Conservation (phyloP, 2,888 invertebrate genomes). For the Psylliodes chrysocephalus region DNA sequence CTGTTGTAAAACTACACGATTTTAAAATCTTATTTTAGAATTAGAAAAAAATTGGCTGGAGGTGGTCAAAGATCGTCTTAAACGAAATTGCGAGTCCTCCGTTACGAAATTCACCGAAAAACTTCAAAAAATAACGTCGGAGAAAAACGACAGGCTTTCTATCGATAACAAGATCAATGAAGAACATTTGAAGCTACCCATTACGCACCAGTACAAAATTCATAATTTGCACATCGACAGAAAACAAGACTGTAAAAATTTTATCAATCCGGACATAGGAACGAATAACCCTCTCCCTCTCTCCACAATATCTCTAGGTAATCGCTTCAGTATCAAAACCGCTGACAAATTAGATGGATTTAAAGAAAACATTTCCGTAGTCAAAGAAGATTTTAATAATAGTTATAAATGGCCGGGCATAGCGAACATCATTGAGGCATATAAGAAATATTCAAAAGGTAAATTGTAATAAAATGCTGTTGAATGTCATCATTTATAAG, state of each 20-base stretch:
- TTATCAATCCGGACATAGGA: slow-evolving; percentile 6
- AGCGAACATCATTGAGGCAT: slow-evolving; percentile 66
- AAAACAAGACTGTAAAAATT: slow-evolving; percentile 23
- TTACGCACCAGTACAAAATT: slow-evolving; percentile 47
- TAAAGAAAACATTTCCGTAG: slow-evolving; percentile 35
- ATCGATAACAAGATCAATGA: slow-evolving; percentile 44
- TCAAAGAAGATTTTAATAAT: slow-evolving; percentile 29
- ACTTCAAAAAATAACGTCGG: slow-evolving; percentile 58
- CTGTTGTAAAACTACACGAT: too few species aligned
- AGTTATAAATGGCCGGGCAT: slow-evolving; percentile 65
- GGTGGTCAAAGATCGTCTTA: slow-evolving; percentile 72
- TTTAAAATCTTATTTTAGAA: slow-evolving; percentile 56
- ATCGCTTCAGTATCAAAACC: too few species aligned
- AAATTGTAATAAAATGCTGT: slow-evolving; percentile 37
- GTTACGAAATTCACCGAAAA: slow-evolving; percentile 64
- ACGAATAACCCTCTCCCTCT: slow-evolving; percentile 17
- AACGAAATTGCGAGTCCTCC: slow-evolving; percentile 66
- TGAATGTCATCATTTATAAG: too few species aligned
- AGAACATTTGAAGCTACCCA: slow-evolving; percentile 48
- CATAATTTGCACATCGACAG: slow-evolving; percentile 39
- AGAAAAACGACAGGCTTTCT: slow-evolving; percentile 62
- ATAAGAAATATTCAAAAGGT: slow-evolving; percentile 69
- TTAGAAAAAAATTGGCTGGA: slow-evolving; percentile 73
- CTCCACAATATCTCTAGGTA: slow-evolving; percentile 16
- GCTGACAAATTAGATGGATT: slow-evolving; percentile 11